phyloP scores from a whole-genome alignment of 2,797 vertebrate genomes.

The Squalus acanthias region DNA sequence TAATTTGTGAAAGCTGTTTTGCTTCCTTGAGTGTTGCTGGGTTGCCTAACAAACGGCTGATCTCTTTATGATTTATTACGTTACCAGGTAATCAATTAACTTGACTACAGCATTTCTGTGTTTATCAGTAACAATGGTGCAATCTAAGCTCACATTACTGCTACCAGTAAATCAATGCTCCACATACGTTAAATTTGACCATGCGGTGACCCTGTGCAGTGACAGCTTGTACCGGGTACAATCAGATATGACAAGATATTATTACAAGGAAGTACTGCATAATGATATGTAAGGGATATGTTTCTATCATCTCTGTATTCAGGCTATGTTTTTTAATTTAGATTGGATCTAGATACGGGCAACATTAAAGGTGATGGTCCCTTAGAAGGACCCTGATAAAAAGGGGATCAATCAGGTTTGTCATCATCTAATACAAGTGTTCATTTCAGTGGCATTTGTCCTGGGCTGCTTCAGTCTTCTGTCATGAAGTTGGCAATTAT shows the following conservation, averaged over 20 bases:
- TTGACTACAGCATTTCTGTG: neutral
- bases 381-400: neutral
- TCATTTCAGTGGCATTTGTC: neutral
- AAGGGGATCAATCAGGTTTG: neutral
- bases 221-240: neutral
- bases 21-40: neutral
- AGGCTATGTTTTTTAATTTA: neutral
- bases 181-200: neutral
- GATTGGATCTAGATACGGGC: neutral
- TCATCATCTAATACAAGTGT: no score
- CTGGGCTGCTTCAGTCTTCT: neutral
- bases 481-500: neutral
- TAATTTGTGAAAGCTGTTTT: neutral
- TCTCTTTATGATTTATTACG: neutral
- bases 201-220: neutral
- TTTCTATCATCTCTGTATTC: neutral
- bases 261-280: neutral
- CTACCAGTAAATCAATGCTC: neutral
- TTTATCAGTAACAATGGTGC: neutral
- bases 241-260: neutral
- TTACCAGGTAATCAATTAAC: neutral
- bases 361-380: neutral
- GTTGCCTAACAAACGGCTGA: neutral
- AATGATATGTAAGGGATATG: neutral
- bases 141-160: neutral